phyloP scores from a whole-genome alignment of 2,888 invertebrate genomes.

The Himalopsyche kuldschensis region DNA sequence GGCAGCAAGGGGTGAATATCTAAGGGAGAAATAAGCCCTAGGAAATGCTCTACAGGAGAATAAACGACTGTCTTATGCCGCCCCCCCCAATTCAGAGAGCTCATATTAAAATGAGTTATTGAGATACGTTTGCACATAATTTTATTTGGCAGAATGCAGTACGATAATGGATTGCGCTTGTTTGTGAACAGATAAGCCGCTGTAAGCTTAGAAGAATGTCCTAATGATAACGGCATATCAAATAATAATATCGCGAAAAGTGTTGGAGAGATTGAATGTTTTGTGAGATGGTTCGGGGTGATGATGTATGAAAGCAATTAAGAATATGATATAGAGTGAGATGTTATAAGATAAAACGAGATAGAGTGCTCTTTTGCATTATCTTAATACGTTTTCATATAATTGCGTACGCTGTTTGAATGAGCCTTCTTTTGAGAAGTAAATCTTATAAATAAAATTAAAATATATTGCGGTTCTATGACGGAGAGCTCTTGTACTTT shows the following conservation, averaged over 20 bases:
- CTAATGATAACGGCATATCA: neutral
- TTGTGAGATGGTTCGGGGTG: neutral
- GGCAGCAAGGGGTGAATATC: neutral
- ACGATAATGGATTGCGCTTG: neutral
- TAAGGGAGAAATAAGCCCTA: constrained; percentile 15
- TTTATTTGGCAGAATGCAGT: constrained; percentile 17
- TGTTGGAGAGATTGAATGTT: neutral
- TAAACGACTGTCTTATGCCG: constrained; percentile 35
- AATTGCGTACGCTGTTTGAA: no score
- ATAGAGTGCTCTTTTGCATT: neutral
- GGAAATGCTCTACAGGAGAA: constrained; percentile 29
- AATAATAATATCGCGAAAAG: neutral
- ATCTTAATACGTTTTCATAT: neutral
- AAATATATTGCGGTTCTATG: no score
- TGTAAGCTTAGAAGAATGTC: neutral
- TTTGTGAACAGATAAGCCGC: neutral
- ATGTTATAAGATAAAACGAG: neutral
- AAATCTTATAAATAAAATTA: no score
- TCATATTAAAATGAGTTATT: constrained; percentile 34
- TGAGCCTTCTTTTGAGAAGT: no score
- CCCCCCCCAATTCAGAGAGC: constrained; percentile 27
- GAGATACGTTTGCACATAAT: constrained; percentile 32
- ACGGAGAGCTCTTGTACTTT: no score
- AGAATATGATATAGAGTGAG: constrained; percentile 9
- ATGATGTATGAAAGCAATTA: constrained; percentile 12